Conservation (phyloP, 2,113 vertebrate species). For the Proteles cristata region DNA sequence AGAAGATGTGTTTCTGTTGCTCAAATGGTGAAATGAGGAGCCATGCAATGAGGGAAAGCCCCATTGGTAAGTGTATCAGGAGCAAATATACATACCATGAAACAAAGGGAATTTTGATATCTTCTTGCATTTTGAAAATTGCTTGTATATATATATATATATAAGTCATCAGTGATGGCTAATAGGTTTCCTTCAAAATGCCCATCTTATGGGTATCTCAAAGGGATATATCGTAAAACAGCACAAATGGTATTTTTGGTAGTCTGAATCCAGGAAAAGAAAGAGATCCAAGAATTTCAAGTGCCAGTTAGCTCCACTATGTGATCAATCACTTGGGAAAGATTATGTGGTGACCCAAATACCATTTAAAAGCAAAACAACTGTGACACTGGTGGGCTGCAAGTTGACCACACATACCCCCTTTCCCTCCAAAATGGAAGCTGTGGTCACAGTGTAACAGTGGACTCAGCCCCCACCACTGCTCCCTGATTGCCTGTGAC, state of each 20-base stretch:
- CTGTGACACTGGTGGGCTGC: background rate
- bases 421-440: background rate
- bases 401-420: background rate
- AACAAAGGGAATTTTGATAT: background rate
- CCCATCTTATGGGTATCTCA: background rate
- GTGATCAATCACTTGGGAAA: background rate
- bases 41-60: background rate
- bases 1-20: background rate
- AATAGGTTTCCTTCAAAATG: background rate
- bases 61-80: background rate
- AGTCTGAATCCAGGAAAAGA: background rate
- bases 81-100: background rate
- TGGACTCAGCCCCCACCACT: background rate
- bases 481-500: background rate
- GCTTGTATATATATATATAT: background rate
- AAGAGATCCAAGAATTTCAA: background rate
- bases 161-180: background rate
- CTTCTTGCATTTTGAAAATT: background rate
- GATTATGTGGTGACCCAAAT: background rate
- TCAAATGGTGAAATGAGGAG: background rate
- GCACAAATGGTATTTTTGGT: background rate
- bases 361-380: background rate
- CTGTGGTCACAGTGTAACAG: background rate
- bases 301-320: background rate
- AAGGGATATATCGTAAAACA: background rate